Evolutionary conservation across 2,113 vertebrate genomes (phyloP).

Genomic region (Pimephales promelas): DNA sequence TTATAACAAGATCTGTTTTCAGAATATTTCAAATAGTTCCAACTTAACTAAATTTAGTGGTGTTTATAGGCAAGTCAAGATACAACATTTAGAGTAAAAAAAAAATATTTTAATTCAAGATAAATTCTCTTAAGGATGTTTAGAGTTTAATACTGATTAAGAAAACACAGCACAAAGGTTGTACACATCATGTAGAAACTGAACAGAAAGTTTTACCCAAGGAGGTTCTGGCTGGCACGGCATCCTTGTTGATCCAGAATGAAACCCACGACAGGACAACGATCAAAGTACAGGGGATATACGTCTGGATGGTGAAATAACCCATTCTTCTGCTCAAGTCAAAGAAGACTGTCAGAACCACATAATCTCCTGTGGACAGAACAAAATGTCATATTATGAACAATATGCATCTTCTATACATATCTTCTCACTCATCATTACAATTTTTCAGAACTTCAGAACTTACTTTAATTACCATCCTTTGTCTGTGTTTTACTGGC

Average conservation of each 20-base stretch:
- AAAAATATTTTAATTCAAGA: no score
- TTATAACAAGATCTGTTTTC: no score
- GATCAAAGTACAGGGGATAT: constrained; percentile 97
- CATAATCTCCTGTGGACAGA: constrained; percentile 87
- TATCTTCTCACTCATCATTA: neutral
- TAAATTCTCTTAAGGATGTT: neutral
- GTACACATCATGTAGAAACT: neutral
- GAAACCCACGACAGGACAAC: no score
- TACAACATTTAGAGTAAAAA: no score
- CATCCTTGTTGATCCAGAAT: constrained; percentile 99
- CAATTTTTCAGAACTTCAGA: neutral
- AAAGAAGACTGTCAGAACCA: constrained; percentile 97
- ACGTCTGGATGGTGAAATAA: constrained; percentile 99
- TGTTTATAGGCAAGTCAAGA: neutral
- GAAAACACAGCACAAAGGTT: neutral
- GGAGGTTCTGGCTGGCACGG: constrained; percentile 95
- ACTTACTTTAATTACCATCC: neutral
- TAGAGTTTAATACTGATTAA: constrained; percentile 1
- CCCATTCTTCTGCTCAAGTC: constrained; percentile 98
- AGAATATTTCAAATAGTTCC: no score
- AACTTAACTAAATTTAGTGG: neutral
- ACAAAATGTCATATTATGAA: neutral
- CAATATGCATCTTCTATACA: neutral
- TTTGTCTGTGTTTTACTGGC: neutral
- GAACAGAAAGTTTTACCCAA: constrained; percentile 78